Conservation (phyloP, 2,888 invertebrate genomes). For the Cryptophagus acutangulus region DNA sequence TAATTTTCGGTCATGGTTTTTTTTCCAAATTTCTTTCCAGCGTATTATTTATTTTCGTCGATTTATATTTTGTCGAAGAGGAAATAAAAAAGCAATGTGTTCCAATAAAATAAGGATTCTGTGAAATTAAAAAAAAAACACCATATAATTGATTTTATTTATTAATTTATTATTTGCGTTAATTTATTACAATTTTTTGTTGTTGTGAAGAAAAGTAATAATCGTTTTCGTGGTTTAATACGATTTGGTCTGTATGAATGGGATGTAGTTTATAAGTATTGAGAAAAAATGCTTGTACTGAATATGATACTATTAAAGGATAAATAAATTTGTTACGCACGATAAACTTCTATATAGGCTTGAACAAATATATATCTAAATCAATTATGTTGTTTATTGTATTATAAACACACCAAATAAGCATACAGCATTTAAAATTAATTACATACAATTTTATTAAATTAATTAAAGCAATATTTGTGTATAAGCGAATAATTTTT, state of each 20-base stretch:
- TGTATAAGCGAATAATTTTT: no score
- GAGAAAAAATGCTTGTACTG: neutral
- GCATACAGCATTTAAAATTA: neutral
- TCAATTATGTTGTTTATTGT: constrained; percentile 16
- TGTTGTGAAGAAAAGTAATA: neutral
- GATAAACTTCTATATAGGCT: constrained; percentile 15
- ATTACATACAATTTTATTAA: neutral
- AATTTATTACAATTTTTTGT: constrained; percentile 1
- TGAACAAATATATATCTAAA: constrained; percentile 17
- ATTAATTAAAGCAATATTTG: no score
- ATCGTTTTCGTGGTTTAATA: neutral
- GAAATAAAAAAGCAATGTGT: no score
- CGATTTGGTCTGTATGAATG: no score
- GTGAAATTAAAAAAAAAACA: neutral
- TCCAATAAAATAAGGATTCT: no score
- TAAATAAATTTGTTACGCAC: constrained; percentile 23
- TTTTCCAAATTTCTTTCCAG: no score
- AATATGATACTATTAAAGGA: no score
- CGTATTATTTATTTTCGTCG: no score
- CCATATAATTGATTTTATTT: neutral
- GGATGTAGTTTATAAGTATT: neutral
- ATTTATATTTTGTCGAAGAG: no score
- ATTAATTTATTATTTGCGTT: neutral
- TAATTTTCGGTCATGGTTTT: no score
- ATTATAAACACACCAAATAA: neutral